These are phyloP conservation scores for Syngnathus typhle DNA, from an alignment of 2,113 vertebrate genomes.

Conservation along the genomic window DNA sequence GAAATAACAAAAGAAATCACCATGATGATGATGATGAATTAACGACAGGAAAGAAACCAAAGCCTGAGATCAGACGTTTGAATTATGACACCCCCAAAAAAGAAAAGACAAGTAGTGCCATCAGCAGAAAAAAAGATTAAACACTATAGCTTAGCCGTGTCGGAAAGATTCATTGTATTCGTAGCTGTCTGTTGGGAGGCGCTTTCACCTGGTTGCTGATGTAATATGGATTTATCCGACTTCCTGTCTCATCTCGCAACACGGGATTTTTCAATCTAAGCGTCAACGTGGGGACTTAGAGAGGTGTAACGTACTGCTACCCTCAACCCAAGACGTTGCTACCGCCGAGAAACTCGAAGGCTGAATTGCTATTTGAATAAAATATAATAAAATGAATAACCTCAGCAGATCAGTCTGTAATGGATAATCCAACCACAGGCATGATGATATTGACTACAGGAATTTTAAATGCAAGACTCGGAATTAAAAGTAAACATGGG, in stretches of 20 bases:
- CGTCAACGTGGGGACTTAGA: constrained; percentile 15
- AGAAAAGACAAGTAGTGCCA: constrained; percentile 25
- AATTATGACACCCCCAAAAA: constrained; percentile 31
- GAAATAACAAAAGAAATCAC: constrained; percentile 30
- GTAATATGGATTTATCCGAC: constrained; percentile 53
- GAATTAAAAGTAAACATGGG: constrained; percentile 15
- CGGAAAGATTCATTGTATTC: constrained; percentile 47
- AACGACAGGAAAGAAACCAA: constrained; percentile 26
- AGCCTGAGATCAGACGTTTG: constrained; percentile 27
- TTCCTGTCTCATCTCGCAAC: constrained; percentile 29
- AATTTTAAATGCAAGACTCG: not conserved
- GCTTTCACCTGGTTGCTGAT: constrained; percentile 55
- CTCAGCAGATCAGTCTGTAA: constrained; percentile 6
- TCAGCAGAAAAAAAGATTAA: constrained; percentile 39
- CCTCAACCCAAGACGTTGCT: not conserved
- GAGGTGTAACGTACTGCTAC: constrained; percentile 19
- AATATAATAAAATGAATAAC: not conserved
- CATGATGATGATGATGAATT: constrained; percentile 50
- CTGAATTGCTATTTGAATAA: not conserved
- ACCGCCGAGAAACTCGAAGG: constrained; percentile 30
- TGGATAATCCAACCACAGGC: constrained; percentile 14
- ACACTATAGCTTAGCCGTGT: constrained; percentile 27
- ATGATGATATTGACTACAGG: constrained; percentile 7
- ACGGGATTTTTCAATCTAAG: constrained; percentile 24
- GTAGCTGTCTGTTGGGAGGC: constrained; percentile 30